A percentile compares a stretch with the other conserved stretches of the same genome.
phyloP scores from a whole-genome alignment of 2,113 vertebrate genomes.

The Varanus salvator region DNA sequence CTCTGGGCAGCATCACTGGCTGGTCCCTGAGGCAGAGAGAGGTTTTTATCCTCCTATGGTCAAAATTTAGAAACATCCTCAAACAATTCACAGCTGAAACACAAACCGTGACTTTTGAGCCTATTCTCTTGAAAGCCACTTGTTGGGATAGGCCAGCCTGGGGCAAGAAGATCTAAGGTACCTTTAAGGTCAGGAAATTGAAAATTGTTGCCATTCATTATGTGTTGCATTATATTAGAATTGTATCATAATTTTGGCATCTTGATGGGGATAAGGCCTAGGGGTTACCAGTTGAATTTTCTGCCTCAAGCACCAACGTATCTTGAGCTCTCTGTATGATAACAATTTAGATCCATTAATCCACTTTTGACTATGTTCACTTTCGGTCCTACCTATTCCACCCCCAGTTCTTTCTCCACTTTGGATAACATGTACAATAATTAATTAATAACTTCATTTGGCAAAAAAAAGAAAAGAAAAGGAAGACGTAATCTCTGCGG shows the following conservation, averaged over 20 bases:
- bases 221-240: no score
- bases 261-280: background rate
- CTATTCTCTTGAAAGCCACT: background rate
- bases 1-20: no score
- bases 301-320: background rate
- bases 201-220: background rate
- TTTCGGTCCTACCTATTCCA: no score
- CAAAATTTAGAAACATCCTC: background rate
- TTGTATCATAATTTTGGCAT: background rate
- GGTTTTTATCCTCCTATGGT: background rate
- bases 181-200: background rate
- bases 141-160: background rate
- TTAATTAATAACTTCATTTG: constrained; percentile 20
- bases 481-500: constrained; percentile 56
- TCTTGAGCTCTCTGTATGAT: background rate
- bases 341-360: background rate
- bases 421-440: constrained; percentile 3
- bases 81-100: background rate
- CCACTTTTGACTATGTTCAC: background rate
- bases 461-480: background rate
- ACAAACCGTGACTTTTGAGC: background rate
- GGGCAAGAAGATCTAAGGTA: background rate
- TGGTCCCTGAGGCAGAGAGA: no score
- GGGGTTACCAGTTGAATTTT: background rate
- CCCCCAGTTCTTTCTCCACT: background rate